These are phyloP conservation scores for Seira ritae DNA, from an alignment of 2,888 invertebrate species.

Conservation along the genomic window DNA sequence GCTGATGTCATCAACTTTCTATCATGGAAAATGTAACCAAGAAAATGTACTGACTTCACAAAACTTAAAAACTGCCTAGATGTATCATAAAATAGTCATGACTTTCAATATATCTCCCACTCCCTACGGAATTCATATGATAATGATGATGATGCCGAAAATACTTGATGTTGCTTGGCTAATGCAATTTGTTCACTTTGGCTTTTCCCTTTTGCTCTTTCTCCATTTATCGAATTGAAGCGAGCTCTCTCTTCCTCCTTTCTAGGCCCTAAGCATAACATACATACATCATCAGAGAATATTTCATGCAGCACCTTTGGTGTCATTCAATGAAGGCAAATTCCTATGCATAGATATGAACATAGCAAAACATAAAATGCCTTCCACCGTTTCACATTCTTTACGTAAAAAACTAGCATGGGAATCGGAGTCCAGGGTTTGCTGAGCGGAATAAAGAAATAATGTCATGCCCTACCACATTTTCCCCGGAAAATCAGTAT, in stretches of 20 bases:
- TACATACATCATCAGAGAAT: no score
- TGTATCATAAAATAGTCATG: background rate
- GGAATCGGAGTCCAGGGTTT: no score
- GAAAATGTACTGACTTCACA: constrained; percentile 6
- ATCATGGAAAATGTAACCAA: background rate
- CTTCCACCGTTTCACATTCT: no score
- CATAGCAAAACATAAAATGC: no score
- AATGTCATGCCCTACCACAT: background rate
- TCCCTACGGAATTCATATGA: background rate
- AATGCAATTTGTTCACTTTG: constrained; percentile 32
- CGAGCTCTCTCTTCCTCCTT: background rate
- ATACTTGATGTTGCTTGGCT: constrained; percentile 21
- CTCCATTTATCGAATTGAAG: background rate
- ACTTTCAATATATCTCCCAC: background rate
- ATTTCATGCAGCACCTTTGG: no score
- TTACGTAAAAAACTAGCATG: no score
- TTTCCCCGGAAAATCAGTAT: background rate
- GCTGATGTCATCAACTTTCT: constrained; percentile 11
- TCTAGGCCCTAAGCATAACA: background rate
- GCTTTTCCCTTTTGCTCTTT: constrained; percentile 21
- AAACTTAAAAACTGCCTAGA: constrained; percentile 1
- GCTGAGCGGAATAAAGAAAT: no score
- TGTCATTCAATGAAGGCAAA: no score
- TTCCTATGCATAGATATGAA: no score
- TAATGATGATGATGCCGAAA: constrained; percentile 21